Evolutionary conservation across 2,113 vertebrate species (phyloP), one percentile per base, ranked within the genome.

Genomic region (Grammomys dolichurus): DNA sequence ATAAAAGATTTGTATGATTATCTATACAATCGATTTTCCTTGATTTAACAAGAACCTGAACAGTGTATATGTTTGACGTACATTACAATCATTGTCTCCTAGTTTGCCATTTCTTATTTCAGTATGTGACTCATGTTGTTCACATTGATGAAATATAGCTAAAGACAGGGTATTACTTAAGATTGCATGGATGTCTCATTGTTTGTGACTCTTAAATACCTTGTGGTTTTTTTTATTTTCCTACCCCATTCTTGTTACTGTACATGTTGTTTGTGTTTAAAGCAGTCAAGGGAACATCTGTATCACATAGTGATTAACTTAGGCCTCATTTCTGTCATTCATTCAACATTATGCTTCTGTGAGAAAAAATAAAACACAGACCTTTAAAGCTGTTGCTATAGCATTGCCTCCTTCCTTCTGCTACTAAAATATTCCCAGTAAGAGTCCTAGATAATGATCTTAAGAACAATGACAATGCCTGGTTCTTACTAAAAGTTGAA

Each of bases 41-140:
- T 75, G 2, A 89, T 84, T 69, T 82, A 58, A 89, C 67, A 97
- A 40, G 36, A 84, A 81, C 81, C 58, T 60, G 75, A 89, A 73
- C 0, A 81, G 26, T 58, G 46, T 24, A 63, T 19, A 6, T 56
- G 31, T 72, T n/a, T 96, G 51, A 51, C 9, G 10, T 9, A 51
- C 51, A 51, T 51, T 4, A 93, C 89, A 84, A 87, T 60, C 65
- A 11, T 58, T 24, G 82, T 0, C 46, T 78, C 43, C 17, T 93
- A 22, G 3, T 56, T 92, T 11, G 2, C 91, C 73, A 22, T 69
- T 36, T 84, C 80, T 36, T 46, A 31, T 92, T 93, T 95, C 19
- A 87, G 0, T 67, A 11, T 76, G 14, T 78, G 43, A 6, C 24
- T 63, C 36, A 31, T 43, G 24, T 85, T 69, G 40, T 87, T 60